Conservation (phyloP, 2,113 vertebrate species). For the Ictidomys tridecemlineatus region DNA sequence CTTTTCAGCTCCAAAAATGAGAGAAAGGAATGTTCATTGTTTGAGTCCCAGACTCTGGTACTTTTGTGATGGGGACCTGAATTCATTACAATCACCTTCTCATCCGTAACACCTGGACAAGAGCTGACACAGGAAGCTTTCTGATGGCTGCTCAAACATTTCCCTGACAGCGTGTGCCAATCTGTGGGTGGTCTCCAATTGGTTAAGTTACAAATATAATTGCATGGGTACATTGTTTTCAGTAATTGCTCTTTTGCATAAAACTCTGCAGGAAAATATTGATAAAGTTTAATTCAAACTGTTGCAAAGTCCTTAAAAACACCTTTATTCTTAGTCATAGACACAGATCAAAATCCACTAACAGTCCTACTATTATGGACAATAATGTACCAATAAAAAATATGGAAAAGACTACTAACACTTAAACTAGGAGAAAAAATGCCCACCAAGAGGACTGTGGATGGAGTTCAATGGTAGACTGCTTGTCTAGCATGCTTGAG, state of each 20-base stretch:
- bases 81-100: neutral
- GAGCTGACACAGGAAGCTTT: no score
- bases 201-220: neutral
- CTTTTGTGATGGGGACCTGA: neutral
- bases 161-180: fast-evolving
- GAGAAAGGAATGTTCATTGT: neutral
- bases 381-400: no score
- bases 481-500: neutral
- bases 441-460: neutral
- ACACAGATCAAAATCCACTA: neutral
- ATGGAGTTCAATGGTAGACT: neutral
- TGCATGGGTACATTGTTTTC: fast-evolving
- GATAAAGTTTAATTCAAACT: neutral
- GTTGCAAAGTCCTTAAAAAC: neutral
- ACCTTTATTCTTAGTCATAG: neutral
- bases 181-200: neutral
- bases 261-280: neutral
- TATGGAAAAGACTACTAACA: no score
- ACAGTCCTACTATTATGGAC: no score
- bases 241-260: neutral
- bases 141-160: neutral
- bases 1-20: neutral
- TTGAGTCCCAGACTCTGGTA: neutral
- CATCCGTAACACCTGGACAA: neutral
- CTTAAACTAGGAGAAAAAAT: no score